phyloP scores from a whole-genome alignment of 2,888 invertebrate genomes.

The Xylophagus ater region DNA sequence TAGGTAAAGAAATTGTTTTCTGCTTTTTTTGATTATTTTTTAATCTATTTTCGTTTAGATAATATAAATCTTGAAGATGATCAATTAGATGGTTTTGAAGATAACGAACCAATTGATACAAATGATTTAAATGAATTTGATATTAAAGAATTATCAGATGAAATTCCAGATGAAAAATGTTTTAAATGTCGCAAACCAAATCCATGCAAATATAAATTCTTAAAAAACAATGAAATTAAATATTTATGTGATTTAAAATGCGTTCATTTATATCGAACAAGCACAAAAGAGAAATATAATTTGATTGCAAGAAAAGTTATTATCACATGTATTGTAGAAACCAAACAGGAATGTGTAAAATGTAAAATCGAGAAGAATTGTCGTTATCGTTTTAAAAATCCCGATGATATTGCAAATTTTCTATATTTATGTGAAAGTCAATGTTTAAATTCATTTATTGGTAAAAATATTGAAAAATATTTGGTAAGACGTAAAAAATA shows the following conservation, averaged over 20 bases:
- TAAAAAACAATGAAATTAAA: constrained; percentile 30
- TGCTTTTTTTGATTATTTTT: too few relatives aligned
- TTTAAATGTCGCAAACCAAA: constrained; percentile 38
- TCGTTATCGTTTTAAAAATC: constrained; percentile 30
- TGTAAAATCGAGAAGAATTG: constrained; percentile 30
- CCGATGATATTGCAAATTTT: constrained; percentile 42
- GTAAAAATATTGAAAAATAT: constrained; percentile 45
- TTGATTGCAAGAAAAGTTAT: constrained; percentile 28
- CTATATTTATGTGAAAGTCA: constrained; percentile 43
- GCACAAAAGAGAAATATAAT: constrained; percentile 31
- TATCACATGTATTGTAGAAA: constrained; percentile 32
- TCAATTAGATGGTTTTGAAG: constrained; percentile 21
- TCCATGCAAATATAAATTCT: constrained; percentile 35
- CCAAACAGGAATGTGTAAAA: constrained; percentile 26
- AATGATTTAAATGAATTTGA: constrained; percentile 31
- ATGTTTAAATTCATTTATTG: constrained; percentile 46
- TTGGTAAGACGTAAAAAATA: constrained; percentile 44
- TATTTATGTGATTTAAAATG: constrained; percentile 44
- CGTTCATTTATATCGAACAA: constrained; percentile 38
- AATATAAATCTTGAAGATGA: too few relatives aligned
- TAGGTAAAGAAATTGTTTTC: too few relatives aligned
- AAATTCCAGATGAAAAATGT: constrained; percentile 35
- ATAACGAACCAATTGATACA: constrained; percentile 17
- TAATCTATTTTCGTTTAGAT: too few relatives aligned
- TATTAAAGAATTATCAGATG: constrained; percentile 39